Evolutionary conservation across 1,140 invertebrate species (phyloP), one percentile per base, ranked within the genome.

Genomic region (Pissodes strobi): DNA sequence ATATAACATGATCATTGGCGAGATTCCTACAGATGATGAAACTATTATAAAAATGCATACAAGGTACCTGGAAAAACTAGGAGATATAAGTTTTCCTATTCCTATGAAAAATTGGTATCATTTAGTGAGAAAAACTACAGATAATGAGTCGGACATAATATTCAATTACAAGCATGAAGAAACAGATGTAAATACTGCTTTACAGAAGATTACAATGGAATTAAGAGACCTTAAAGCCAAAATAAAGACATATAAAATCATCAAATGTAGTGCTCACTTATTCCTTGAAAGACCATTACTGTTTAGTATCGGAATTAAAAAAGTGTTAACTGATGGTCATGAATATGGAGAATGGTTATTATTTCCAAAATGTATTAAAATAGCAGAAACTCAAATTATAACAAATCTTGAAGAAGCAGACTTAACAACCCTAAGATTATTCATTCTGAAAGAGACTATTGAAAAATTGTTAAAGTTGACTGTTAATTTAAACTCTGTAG

Each of bases 81-180:
- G 75, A n/a, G 75, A 77, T 52, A 52, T 77, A 15, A 77, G 74
- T 68, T 74, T 76, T 60, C 72, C 74, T 17, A 43, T 72, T 39
- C 45, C 64, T 17, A 39, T 66, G 22, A 67, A 67, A 34, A 71
- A 66, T 53, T 76, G 74, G 74, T 62, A 58, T 41, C 45, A 61
- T 23, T 59, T 69, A 21, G 55, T 70, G 15, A 19, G 67, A 12
- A 51, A 57, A 55, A 46, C 12, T 25, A 51, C 13, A 18, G 13
- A 51, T 10, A 27, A 21, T 48, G 8, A 51, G 17, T 21, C 15
- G 37, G 15, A 27, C 8, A 68, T 18, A 12, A 72, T 74, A 48
- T 69, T 73, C 38, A 41, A 67, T 17, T 69, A 67, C 63, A 49
- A 57, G 25, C 6, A 18, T 17, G 17, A 34, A 25, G 30, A 43